A percentile compares a stretch with the other conserved stretches of the same genome.
phyloP scores from a whole-genome alignment of 2,113 vertebrate genomes.

The Heteronetta atricapilla region DNA sequence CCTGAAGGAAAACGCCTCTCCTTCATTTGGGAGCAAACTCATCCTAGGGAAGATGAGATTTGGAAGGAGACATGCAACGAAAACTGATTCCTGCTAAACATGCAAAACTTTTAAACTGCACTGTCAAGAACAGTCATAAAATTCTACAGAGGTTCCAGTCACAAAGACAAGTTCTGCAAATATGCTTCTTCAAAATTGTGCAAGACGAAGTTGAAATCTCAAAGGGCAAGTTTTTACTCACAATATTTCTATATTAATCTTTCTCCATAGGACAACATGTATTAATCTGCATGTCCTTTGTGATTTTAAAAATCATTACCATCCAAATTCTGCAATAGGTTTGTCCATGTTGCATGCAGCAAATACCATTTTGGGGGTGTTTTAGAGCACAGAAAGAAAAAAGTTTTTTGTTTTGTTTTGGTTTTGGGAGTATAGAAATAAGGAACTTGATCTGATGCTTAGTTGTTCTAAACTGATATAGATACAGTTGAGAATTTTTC shows the following conservation, averaged over 20 bases:
- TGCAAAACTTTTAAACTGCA: conserved; percentile 75
- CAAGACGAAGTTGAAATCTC: not conserved
- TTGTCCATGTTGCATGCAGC: not conserved
- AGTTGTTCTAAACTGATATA: not conserved
- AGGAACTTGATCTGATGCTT: not conserved
- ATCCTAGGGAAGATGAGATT: conserved; percentile 77
- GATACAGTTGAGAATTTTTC: not conserved
- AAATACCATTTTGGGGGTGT: not conserved
- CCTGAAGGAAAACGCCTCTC: conserved; percentile 87
- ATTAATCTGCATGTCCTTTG: not conserved
- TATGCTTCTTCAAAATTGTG: not conserved
- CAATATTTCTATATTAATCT: not conserved
- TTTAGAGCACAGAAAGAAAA: not conserved
- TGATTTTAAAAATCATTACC: not conserved
- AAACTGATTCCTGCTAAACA: conserved; percentile 69
- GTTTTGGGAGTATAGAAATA: not conserved
- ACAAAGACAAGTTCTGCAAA: not conserved
- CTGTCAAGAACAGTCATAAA: conserved; percentile 58
- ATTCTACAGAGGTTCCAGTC: conserved; percentile 10
- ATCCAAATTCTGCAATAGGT: not conserved
- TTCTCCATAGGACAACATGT: not conserved
- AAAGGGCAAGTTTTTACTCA: not conserved
- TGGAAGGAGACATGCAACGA: conserved; percentile 70
- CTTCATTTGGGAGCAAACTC: conserved; percentile 81
- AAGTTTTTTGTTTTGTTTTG: not conserved